Evolutionary conservation across 1,140 invertebrate species (phyloP).

Genomic region (Fopius arisanus): DNA sequence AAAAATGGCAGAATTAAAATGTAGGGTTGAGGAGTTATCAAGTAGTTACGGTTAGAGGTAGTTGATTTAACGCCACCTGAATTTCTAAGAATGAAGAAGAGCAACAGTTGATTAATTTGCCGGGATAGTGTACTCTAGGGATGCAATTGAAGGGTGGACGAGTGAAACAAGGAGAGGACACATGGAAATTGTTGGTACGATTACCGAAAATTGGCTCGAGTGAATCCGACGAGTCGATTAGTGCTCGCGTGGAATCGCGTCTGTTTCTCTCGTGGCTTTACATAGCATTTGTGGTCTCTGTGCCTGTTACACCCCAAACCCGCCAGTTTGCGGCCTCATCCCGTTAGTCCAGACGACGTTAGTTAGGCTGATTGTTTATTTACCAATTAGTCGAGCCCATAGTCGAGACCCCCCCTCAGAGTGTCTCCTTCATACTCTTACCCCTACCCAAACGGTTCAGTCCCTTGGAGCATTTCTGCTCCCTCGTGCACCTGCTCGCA

Average conservation of each 20-base stretch:
- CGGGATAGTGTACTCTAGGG: too few species aligned
- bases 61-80: too few species aligned
- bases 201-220: constrained; percentile 29
- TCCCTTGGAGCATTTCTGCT: neutral
- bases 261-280: constrained; percentile 30
- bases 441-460: neutral
- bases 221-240: constrained; percentile 29
- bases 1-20: too few species aligned
- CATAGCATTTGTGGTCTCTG: constrained; percentile 32
- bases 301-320: constrained; percentile 9
- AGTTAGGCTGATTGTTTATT: constrained; percentile 41
- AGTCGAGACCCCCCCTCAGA: neutral
- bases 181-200: constrained; percentile 11
- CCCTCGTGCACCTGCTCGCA: neutral
- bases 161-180: neutral
- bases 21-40: too few species aligned
- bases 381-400: constrained; percentile 36
- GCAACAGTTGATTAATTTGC: neutral
- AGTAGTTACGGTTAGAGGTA: too few species aligned
- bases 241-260: constrained; percentile 28
- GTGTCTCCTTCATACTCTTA: neutral
- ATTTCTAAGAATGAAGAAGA: neutral
- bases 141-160: too few species aligned
- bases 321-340: constrained; percentile 32
- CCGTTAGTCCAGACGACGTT: constrained; percentile 35